Base-by-base conservation (phyloP, 2,888 invertebrate genomes). In the Eristalinus aeneus region DNA sequence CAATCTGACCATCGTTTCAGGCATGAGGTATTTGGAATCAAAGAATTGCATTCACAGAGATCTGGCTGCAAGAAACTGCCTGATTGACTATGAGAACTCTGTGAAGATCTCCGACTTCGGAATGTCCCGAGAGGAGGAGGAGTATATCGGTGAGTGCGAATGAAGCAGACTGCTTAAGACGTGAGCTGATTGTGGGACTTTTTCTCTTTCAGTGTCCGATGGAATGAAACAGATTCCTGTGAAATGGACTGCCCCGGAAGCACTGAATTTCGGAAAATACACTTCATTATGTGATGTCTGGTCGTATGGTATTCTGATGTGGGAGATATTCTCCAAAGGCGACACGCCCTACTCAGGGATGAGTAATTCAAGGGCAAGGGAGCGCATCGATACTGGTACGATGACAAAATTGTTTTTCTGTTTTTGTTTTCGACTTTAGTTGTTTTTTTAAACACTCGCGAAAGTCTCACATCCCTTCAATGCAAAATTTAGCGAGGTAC, bases 221-320 rank as follows among this genome's bases (percentile, higher is more conserved):
- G 98, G 98, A 39, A 97, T 98, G 97, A 98, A 99, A 93, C 98
- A 98, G 94, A 98, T 99, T 89, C 98, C 99, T 0, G 98, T 99
- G 84, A 99, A 99, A 93, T 99, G 99, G 99, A 99, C 98, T 0
- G 98, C 98, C 1, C 99, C 99, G 0, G 98, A 98, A 93, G 98
- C 98, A 2, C 94, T 98, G 11, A 98, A 98, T 93, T 98, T 97
- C 92, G 98, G 98, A 95, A 97, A 98, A 94, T 98, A 98, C 92
- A 98, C 98, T 10, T 96, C 98, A 0, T 93, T 98, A 8, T 98
- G 98, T 92, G 98, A 99, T 93, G 98, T 99, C 61, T 99, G 98
- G 98, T 98, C 98, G 90, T 99, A 97, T 92, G 98, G 98, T 3
- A 97, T 99, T 88, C 93, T 99, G 77, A 97, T 97, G 94, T 99